Evolutionary conservation across 1,140 invertebrate genomes (phyloP).

Genomic region (Cyrtorhinus lividipennis): DNA sequence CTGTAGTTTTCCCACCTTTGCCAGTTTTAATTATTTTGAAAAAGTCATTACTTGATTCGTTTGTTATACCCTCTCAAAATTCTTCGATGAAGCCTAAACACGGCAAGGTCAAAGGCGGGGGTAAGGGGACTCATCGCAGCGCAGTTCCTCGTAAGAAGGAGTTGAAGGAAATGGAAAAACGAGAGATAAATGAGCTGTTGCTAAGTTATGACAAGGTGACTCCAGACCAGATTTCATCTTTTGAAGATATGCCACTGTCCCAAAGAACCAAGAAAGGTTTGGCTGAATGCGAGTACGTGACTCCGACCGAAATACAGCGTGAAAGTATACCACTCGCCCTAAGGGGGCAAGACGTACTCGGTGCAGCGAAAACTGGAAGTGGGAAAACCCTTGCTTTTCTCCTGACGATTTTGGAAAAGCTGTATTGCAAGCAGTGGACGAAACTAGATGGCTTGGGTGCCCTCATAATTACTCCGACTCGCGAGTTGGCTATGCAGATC

Average conservation of each 20-base stretch:
- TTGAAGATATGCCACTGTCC: conserved; percentile 68
- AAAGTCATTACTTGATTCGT: no score
- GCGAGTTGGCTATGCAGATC: conserved; percentile 95
- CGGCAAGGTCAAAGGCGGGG: not conserved
- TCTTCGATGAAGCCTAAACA: conserved; percentile 1
- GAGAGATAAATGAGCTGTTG: not conserved
- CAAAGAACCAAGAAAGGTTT: conserved; percentile 63
- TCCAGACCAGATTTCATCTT: conserved; percentile 45
- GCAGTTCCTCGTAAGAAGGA: not conserved
- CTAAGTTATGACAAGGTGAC: conserved; percentile 37
- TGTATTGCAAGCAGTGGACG: conserved; percentile 79
- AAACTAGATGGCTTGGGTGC: conserved; percentile 80
- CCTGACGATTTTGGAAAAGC: conserved; percentile 52
- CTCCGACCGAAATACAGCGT: conserved; percentile 85
- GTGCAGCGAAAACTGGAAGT: conserved; percentile 92
- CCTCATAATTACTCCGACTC: conserved; percentile 89
- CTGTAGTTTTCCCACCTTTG: no score
- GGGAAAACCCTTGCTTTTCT: conserved; percentile 98
- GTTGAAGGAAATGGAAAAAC: not conserved
- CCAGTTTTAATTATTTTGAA: no score
- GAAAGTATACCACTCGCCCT: conserved; percentile 71
- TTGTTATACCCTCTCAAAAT: no score
- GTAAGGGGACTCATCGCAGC: not conserved
- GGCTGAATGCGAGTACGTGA: conserved; percentile 50
- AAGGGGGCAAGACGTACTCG: conserved; percentile 82